phyloP scores from a whole-genome alignment of 92 coral and sea anemone genomes.

The Pocillopora grandis region DNA sequence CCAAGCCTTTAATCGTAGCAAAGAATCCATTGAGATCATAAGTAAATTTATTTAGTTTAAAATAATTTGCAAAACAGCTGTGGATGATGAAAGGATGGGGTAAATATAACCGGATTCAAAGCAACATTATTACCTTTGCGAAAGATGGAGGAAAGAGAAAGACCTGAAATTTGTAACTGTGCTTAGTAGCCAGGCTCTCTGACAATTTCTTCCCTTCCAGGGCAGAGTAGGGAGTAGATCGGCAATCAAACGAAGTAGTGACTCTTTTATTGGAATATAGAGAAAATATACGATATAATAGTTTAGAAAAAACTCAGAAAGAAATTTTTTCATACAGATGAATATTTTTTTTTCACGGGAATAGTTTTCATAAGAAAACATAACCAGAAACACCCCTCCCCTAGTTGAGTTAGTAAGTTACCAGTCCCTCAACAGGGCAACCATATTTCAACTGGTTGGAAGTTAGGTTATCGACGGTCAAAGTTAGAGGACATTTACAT shows the following conservation, averaged over 20 bases:
- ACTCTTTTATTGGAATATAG: no score
- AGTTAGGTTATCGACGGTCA: not conserved
- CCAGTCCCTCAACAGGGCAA: not conserved
- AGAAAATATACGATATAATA: not conserved
- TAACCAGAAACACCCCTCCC: not conserved
- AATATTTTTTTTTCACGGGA: no score
- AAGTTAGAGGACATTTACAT: not conserved
- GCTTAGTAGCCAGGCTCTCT: conserved; percentile 57
- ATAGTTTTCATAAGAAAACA: not conserved
- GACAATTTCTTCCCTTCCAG: not conserved
- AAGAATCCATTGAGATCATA: not conserved
- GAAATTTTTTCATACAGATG: no score
- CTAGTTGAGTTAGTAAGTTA: not conserved
- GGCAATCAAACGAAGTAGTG: not conserved
- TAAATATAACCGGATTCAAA: conserved; percentile 7
- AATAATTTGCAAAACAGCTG: not conserved
- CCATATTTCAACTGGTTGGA: not conserved
- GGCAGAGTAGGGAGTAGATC: conserved; percentile 1
- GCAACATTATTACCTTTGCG: conserved; percentile 14
- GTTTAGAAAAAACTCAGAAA: not conserved
- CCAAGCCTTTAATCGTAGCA: not conserved
- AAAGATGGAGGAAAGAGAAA: conserved; percentile 67
- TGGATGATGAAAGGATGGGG: conserved; percentile 19
- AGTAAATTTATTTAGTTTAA: not conserved
- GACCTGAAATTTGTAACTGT: conserved; percentile 29